phyloP scores from a whole-genome alignment of 2,888 invertebrate genomes.

The Alviniconcha strummeri region DNA sequence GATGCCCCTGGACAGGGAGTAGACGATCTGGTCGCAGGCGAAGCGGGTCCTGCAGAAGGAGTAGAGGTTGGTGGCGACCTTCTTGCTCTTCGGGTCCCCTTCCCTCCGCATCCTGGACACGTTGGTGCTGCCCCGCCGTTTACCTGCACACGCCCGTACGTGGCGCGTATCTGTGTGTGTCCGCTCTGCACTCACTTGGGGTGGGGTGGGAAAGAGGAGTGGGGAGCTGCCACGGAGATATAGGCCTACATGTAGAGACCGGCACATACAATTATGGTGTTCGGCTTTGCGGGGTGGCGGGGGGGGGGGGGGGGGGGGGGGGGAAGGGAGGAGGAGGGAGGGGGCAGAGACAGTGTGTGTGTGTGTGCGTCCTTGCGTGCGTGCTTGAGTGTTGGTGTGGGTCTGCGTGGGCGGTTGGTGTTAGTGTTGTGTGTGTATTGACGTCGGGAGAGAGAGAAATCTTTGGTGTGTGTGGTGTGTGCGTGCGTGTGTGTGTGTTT shows the following conservation, averaged over 20 bases:
- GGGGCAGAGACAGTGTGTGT: not conserved
- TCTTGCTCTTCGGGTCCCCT: slow-evolving; percentile 44
- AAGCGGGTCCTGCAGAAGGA: slow-evolving; percentile 59
- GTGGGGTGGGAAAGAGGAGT: too few relatives aligned
- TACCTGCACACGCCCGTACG: slow-evolving; percentile 48
- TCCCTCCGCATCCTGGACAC: slow-evolving; percentile 69
- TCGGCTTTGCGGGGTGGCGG: too few relatives aligned
- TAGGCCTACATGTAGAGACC: too few relatives aligned
- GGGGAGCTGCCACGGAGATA: too few relatives aligned
- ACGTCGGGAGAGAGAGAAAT: too few relatives aligned
- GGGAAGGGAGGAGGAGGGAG: too few relatives aligned
- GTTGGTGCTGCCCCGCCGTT: slow-evolving; percentile 70
- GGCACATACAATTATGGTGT: too few relatives aligned
- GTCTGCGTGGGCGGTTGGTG: slow-evolving; percentile 12
- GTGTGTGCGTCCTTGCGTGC: slow-evolving; percentile 6
- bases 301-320: not conserved
- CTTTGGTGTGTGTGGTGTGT: slow-evolving; percentile 7
- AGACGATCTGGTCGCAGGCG: slow-evolving; percentile 69
- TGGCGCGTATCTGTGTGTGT: too few relatives aligned
- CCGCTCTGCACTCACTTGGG: too few relatives aligned
- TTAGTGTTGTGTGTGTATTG: slow-evolving; percentile 5
- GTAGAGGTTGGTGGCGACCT: slow-evolving; percentile 50
- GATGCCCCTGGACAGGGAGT: slow-evolving; percentile 73
- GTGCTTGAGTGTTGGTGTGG: not conserved
- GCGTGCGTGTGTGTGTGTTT: slow-evolving; percentile 2